phyloP scores from a whole-genome alignment of 53 echinoderm and acorn worm genomes.

The Holothuria scabra region DNA sequence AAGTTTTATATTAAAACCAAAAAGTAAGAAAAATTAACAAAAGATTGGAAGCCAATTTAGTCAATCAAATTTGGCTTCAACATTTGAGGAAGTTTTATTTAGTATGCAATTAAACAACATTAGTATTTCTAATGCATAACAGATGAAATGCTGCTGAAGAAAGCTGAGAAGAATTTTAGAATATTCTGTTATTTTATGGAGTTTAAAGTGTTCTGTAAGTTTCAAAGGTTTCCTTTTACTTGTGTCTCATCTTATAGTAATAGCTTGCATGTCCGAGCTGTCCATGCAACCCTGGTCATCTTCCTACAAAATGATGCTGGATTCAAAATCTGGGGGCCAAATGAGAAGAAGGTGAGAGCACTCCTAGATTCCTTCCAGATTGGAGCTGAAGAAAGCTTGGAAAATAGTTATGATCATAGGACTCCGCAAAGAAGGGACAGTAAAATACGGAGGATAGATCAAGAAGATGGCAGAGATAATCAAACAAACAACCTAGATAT shows the following conservation, averaged over 20 bases:
- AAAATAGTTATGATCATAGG: neutral
- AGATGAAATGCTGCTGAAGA: no score
- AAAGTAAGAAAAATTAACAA: no score
- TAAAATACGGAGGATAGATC: conserved; percentile 11
- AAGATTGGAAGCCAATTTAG: no score
- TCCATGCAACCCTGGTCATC: conserved; percentile 90
- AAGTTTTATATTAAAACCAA: no score
- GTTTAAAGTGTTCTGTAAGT: no score
- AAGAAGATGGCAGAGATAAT: neutral
- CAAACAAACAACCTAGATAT: neutral
- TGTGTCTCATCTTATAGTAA: neutral
- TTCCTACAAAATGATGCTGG: conserved; percentile 98
- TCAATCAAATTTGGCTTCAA: no score
- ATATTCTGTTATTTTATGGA: no score
- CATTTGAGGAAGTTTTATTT: no score
- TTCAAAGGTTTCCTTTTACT: no score
- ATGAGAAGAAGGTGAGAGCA: conserved; percentile 73
- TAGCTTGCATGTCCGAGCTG: conserved; percentile 66
- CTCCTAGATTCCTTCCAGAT: conserved; percentile 79
- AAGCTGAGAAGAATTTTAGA: no score
- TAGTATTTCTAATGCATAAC: no score
- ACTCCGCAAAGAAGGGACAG: conserved; percentile 16
- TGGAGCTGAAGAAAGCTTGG: conserved; percentile 10
- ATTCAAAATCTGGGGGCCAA: conserved; percentile 82
- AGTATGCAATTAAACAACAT: no score